Evolutionary conservation across 2,888 invertebrate species (phyloP).

Genomic region (Bhutanitis thaidina): DNA sequence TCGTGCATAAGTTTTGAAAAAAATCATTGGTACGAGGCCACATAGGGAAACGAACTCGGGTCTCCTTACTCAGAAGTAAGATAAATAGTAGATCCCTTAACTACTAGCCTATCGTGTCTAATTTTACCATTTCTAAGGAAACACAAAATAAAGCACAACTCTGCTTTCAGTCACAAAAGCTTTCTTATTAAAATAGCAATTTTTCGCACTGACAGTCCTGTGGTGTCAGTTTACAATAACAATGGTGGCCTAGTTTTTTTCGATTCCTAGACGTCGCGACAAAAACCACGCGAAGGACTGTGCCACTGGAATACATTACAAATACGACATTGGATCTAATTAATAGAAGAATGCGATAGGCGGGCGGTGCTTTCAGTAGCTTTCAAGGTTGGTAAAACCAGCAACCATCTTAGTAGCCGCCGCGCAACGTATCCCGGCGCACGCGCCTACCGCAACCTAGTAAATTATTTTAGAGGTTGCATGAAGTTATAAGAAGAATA

Average conservation of each 20-base stretch:
- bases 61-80: too few species aligned
- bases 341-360: slow-evolving; percentile 43
- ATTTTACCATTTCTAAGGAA: too few species aligned
- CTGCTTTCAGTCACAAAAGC: too few species aligned
- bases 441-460: slow-evolving; percentile 65
- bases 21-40: too few species aligned
- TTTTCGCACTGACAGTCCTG: neutral
- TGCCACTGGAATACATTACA: slow-evolving; percentile 27
- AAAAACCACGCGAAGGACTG: slow-evolving; percentile 18
- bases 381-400: slow-evolving; percentile 59
- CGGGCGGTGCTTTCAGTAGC: slow-evolving; percentile 64
- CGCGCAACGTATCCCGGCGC: slow-evolving; percentile 54
- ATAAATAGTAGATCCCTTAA: too few species aligned
- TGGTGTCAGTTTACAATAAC: neutral
- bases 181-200: too few species aligned
- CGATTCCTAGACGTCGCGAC: slow-evolving; percentile 14
- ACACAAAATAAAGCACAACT: too few species aligned
- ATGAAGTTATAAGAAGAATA: slow-evolving; percentile 26
- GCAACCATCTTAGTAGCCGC: slow-evolving; percentile 48
- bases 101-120: too few species aligned
- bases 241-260: slow-evolving; percentile 18
- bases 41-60: too few species aligned
- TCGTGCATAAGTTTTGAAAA: too few species aligned
- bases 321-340: slow-evolving; percentile 27
- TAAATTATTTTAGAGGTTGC: slow-evolving; percentile 63